Percentiles rank a stretch among this genome's conserved stretches.
Evolutionary conservation across 2,888 invertebrate genomes (phyloP).

Genomic region (Apotomis capreana): DNA sequence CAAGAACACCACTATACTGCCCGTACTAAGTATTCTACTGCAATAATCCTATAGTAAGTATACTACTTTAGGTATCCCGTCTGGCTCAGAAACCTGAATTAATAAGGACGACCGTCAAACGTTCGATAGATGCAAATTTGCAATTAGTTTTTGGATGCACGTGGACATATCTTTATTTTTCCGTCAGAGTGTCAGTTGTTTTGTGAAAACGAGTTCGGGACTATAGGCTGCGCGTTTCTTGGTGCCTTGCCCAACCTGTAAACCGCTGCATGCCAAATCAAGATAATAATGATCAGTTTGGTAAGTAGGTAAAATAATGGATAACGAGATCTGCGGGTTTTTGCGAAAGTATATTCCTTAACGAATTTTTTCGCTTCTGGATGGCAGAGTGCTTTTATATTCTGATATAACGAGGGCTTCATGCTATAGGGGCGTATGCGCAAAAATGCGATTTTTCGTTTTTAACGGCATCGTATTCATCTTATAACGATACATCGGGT

Average conservation of each 20-base stretch:
- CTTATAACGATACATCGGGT: too few relatives aligned
- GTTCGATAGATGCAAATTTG: conserved; percentile 17
- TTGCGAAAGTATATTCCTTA: conserved; percentile 4
- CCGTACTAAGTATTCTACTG: conserved; percentile 21
- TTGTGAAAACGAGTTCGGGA: background rate
- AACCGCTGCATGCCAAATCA: background rate
- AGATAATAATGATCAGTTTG: conserved; percentile 18
- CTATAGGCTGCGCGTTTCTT: conserved; percentile 9
- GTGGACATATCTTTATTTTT: conserved; percentile 13
- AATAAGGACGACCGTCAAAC: conserved; percentile 32
- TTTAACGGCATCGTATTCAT: too few relatives aligned
- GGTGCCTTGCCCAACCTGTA: background rate
- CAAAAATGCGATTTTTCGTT: too few relatives aligned
- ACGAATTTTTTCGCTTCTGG: background rate
- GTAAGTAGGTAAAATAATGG: conserved; percentile 13
- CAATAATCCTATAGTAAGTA: conserved; percentile 9
- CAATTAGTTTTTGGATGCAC: conserved; percentile 33
- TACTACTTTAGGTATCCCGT: conserved; percentile 15
- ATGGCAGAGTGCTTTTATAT: too few relatives aligned
- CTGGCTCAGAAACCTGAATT: conserved; percentile 24
- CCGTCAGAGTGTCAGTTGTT: background rate
- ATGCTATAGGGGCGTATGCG: too few relatives aligned
- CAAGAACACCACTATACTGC: conserved; percentile 58
- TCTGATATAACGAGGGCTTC: too few relatives aligned
- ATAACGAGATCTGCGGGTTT: conserved; percentile 8